Conservation (phyloP, 2,888 invertebrate genomes). For the Perithous albicinctus region DNA sequence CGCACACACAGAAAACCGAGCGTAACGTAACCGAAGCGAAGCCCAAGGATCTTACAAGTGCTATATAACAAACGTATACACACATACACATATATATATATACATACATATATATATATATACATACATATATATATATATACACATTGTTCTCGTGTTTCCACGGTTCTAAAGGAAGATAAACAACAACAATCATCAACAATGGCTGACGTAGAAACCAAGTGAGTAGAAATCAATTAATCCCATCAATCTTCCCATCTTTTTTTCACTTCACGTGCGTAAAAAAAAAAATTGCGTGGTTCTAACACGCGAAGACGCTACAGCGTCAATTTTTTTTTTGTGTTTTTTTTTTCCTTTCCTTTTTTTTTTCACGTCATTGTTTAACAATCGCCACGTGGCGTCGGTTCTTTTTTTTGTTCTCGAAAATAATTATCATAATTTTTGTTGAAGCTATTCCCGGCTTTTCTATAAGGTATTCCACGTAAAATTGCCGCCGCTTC, state of each 20-base stretch:
- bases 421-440: constrained; percentile 1
- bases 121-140: constrained; percentile 22
- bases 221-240: constrained; percentile 86
- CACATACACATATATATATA: too few species aligned
- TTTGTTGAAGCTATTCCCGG: neutral
- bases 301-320: too few species aligned
- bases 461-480: neutral
- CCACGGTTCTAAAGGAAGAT: constrained; percentile 54
- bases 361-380: too few species aligned
- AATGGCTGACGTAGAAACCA: constrained; percentile 89
- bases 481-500: too few species aligned
- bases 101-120: constrained; percentile 15
- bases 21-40: constrained; percentile 26
- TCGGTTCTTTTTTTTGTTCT: constrained; percentile 22
- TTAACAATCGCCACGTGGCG: constrained; percentile 59
- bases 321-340: too few species aligned
- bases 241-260: constrained; percentile 1
- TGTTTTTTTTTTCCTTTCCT: too few species aligned
- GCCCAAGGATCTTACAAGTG: constrained; percentile 53
- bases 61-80: too few species aligned
- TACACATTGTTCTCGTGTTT: constrained; percentile 59
- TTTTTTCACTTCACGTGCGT: neutral
- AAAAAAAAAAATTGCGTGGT: too few species aligned
- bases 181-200: constrained; percentile 78
- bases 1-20: constrained; percentile 30